Evolutionary conservation across 2,888 invertebrate genomes (phyloP).

Genomic region (Adelphocoris suturalis): DNA sequence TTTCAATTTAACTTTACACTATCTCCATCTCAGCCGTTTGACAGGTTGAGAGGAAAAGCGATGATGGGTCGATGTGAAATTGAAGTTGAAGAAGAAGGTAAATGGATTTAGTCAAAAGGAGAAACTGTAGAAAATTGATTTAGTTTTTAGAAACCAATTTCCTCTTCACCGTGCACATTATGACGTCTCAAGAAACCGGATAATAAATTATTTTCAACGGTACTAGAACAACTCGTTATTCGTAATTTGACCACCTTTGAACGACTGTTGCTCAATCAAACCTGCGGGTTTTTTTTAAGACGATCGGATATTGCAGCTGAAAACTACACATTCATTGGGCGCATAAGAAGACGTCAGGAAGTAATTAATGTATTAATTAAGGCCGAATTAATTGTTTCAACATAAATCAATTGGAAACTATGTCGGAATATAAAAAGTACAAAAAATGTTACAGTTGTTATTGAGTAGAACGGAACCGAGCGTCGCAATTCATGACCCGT

Average conservation of each 20-base stretch:
- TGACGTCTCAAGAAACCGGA: background rate
- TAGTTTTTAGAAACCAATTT: slow-evolving; percentile 4
- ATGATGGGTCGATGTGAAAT: background rate
- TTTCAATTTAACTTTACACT: slow-evolving; percentile 25
- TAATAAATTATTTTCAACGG: background rate
- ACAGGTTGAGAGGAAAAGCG: background rate
- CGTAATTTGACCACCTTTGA: background rate
- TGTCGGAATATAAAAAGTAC: background rate
- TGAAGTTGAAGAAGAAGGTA: background rate
- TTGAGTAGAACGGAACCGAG: background rate
- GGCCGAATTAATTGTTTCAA: background rate
- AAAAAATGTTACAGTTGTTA: background rate
- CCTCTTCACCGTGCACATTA: background rate
- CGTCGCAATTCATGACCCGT: background rate
- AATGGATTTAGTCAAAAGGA: background rate
- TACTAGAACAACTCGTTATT: background rate
- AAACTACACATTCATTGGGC: background rate
- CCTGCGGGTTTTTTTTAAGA: background rate
- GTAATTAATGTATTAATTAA: background rate
- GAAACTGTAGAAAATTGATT: slow-evolving; percentile 1
- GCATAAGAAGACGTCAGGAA: background rate
- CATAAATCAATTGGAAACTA: background rate
- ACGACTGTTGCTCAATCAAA: background rate
- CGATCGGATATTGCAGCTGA: background rate
- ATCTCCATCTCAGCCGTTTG: background rate